A percentile compares a stretch with the other conserved stretches of the same genome.
phyloP scores from a whole-genome alignment of 2,888 invertebrate genomes.

The Anthrax anthrax region DNA sequence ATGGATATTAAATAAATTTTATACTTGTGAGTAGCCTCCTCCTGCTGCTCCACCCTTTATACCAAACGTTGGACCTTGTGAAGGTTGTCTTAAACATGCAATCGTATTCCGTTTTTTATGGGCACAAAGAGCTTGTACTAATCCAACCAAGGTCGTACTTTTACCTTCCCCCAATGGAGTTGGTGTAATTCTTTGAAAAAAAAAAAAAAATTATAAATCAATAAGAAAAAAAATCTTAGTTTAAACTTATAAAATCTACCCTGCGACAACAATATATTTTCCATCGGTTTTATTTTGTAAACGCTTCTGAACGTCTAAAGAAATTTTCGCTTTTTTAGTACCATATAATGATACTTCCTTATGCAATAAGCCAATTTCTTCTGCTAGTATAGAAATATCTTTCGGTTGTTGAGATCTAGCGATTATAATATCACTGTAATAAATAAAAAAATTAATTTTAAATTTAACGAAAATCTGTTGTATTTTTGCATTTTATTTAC shows the following conservation, averaged over 20 bases:
- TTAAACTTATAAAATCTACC: slow-evolving; percentile 38
- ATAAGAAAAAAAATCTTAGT: not conserved
- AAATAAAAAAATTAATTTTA: slow-evolving; percentile 12
- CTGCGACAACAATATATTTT: slow-evolving; percentile 89
- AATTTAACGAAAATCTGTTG: not conserved
- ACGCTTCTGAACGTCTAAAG: slow-evolving; percentile 64
- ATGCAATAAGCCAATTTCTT: slow-evolving; percentile 68
- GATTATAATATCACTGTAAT: slow-evolving; percentile 69
- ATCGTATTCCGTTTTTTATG: slow-evolving; percentile 75
- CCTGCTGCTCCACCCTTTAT: slow-evolving; percentile 98
- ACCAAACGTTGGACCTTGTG: slow-evolving; percentile 98
- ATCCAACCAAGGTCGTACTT: slow-evolving; percentile 86
- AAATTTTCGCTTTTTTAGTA: slow-evolving; percentile 85
- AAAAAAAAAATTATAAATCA: not conserved
- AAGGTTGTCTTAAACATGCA: slow-evolving; percentile 91
- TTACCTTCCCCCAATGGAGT: slow-evolving; percentile 99
- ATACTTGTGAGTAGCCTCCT: slow-evolving; percentile 85
- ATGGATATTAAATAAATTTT: not conserved
- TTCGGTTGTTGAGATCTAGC: slow-evolving; percentile 82
- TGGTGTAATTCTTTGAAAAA: slow-evolving; percentile 67
- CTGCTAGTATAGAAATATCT: slow-evolving; percentile 57
- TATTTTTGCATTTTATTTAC: slow-evolving; percentile 32
- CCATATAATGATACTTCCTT: slow-evolving; percentile 84
- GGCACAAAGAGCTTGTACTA: slow-evolving; percentile 82
- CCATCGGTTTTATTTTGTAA: slow-evolving; percentile 55